A percentile compares a stretch with the other conserved stretches of the same genome.
Evolutionary conservation across 2,797 vertebrate genomes (phyloP).

Genomic region (Sebastes cheni): DNA sequence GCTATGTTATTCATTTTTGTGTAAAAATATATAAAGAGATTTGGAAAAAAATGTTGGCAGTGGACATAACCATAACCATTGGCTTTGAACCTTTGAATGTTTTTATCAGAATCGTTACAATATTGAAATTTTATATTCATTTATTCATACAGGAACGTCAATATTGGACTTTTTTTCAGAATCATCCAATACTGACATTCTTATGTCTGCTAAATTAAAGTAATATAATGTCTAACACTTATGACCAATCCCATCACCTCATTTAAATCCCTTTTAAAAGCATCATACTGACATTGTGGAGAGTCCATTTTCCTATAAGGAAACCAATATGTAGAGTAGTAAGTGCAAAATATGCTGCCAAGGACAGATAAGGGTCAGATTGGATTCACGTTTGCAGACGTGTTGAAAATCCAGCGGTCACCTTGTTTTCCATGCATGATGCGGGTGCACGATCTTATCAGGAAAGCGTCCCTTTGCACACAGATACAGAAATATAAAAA

Average conservation of each 20-base stretch:
- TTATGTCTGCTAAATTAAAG: not conserved
- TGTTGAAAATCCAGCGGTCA: constrained; percentile 3
- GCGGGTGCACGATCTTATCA: constrained; percentile 1
- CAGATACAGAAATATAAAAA: not conserved
- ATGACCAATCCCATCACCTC: not conserved
- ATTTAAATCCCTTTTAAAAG: not conserved
- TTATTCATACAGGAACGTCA: too few relatives aligned
- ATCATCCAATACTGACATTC: not conserved
- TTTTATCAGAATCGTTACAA: too few relatives aligned
- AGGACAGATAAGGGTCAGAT: not conserved
- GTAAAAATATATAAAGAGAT: too few relatives aligned
- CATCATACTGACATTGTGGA: not conserved
- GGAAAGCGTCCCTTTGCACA: not conserved
- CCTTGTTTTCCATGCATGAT: constrained; percentile 18
- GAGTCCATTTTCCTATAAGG: not conserved
- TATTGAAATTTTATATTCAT: too few relatives aligned
- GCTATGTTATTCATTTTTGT: too few relatives aligned
- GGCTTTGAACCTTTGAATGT: too few relatives aligned
- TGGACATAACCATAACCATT: too few relatives aligned
- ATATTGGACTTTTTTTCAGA: too few relatives aligned
- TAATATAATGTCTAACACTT: not conserved
- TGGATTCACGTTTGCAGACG: not conserved
- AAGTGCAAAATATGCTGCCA: too few relatives aligned
- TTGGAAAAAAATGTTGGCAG: too few relatives aligned
- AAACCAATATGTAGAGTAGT: not conserved